Base-by-base conservation (phyloP, 2,113 vertebrate genomes). In the Pardalotus punctatus region DNA sequence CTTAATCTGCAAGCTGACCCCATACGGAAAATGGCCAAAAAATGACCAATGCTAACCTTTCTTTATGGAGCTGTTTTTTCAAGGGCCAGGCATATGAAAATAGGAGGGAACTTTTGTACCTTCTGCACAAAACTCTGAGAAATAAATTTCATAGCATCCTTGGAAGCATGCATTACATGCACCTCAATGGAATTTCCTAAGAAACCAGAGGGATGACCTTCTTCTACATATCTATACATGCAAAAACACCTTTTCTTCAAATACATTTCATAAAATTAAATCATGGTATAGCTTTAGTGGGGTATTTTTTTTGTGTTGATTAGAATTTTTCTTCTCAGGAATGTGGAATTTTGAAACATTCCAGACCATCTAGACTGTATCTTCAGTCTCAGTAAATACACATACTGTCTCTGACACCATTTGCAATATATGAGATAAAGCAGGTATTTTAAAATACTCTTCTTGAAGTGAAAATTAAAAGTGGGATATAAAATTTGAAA, bases 261-360 rank as follows among this genome's bases (percentile, higher is more conserved):
- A 27, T 43, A 73, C 5, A 11, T 47, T 65, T 79, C 8, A 31
- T 57, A 28, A 58, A 69, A 84, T 35, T 29, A 21, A 86, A 38
- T 40, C 1, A 5, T n/a, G 4, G 1, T 14, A 24, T 27, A 60
- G 6, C 3, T 94, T 31, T 53, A 50, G 16, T 2, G 1, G 3
- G 38, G n/a, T 40, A 12, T 70, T 43, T 11, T 38, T 48, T 76
- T 69, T 25, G 23, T 36, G 8, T 56, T 74, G 25, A 50, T 80
- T 60, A 50, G 29, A 74, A 48, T 28, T 64, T 40, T 87, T 71
- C 29, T 81, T 81, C 78, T 82, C 16, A 69, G 25, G 17, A 5
- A 13, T 2, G 7, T 1, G 27, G 64, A 60, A 48, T 84, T 82
- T 83, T 60, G 21, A 76, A 86, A 28, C 27, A 72, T 47, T 91